These are phyloP conservation scores for Rhogogaster chlorosoma DNA, from an alignment of 2,888 invertebrate genomes.

Conservation along the genomic window DNA sequence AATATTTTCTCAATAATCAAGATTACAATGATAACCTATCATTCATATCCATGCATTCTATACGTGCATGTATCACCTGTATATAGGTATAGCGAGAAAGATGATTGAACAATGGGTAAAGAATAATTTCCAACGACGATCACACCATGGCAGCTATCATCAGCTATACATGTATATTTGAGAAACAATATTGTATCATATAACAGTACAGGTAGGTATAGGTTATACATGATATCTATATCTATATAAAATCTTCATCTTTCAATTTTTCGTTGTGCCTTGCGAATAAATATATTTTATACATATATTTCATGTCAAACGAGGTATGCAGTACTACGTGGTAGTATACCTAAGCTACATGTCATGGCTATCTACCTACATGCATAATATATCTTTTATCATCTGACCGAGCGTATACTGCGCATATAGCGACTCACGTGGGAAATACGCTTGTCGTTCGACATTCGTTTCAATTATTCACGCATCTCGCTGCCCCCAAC, in stretches of 20 bases:
- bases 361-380: not conserved
- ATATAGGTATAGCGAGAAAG: too few relatives aligned
- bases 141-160: too few relatives aligned
- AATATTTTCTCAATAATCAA: too few relatives aligned
- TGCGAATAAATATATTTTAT: slow-evolving; percentile 39
- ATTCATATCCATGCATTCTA: too few relatives aligned
- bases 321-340: not conserved
- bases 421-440: not conserved
- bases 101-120: too few relatives aligned
- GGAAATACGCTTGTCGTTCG: not conserved
- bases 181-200: too few relatives aligned
- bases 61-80: too few relatives aligned
- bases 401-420: not conserved
- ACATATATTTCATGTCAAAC: too few relatives aligned
- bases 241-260: not conserved
- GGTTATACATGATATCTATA: slow-evolving; percentile 19
- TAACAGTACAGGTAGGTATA: not conserved
- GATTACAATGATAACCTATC: too few relatives aligned
- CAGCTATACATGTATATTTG: too few relatives aligned
- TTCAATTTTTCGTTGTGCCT: slow-evolving; percentile 51
- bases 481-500: not conserved
- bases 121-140: too few relatives aligned
- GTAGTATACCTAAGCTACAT: not conserved
- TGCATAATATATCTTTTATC: not conserved
- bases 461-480: not conserved